Evolutionary conservation across 2,113 vertebrate species (phyloP).

Genomic region (Telmatochromis brichardi): DNA sequence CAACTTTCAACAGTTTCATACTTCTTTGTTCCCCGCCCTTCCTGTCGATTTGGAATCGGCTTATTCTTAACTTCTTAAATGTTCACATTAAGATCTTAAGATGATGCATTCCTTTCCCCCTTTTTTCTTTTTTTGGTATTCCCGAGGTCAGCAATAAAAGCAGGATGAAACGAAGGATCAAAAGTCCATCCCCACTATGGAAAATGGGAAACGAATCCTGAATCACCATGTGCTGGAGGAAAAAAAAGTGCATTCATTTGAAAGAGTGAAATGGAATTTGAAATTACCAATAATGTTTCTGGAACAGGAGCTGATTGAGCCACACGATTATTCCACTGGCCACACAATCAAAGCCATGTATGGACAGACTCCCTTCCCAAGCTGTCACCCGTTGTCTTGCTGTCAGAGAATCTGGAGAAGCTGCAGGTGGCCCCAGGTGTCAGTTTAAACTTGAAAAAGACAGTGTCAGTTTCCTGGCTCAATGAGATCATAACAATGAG

Average conservation of each 20-base stretch:
- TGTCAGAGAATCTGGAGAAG: constrained; percentile 31
- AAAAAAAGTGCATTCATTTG: background rate
- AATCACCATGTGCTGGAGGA: background rate
- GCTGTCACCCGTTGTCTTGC: constrained; percentile 29
- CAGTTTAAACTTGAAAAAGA: constrained; percentile 54
- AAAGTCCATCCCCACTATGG: background rate
- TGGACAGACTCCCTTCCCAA: background rate
- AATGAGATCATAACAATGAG: constrained; percentile 19
- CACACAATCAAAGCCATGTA: constrained; percentile 11
- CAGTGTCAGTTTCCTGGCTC: constrained; percentile 1
- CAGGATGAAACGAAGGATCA: background rate
- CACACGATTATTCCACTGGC: constrained; percentile 14
- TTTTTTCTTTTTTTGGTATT: background rate
- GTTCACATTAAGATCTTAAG: constrained; percentile 21
- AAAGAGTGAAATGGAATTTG: background rate
- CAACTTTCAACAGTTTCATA: constrained; percentile 35
- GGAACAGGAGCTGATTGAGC: background rate
- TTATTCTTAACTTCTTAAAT: constrained; percentile 39
- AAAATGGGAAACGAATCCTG: background rate
- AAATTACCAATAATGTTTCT: background rate
- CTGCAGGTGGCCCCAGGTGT: constrained; percentile 55
- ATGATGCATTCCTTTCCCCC: background rate
- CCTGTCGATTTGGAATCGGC: constrained; percentile 8
- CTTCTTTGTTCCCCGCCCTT: background rate
- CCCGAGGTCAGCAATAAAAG: constrained; percentile 6